Base-by-base conservation (phyloP, 2,888 invertebrate genomes). In the Eudasyphora cyanicolor region DNA sequence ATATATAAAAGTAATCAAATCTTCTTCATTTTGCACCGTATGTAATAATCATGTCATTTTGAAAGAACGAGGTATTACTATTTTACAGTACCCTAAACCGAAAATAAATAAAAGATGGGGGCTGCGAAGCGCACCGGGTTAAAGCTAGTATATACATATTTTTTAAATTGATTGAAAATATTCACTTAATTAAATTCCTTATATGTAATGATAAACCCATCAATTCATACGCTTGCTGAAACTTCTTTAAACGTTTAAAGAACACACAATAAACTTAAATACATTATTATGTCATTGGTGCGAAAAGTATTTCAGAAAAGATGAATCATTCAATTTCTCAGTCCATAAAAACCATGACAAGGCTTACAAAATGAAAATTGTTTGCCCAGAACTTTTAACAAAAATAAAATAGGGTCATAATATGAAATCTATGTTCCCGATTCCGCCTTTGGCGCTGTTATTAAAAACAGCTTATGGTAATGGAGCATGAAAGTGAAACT, bases 381-480 rank as follows among this genome's bases (percentile, higher is more conserved):
- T 45, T 45, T 45, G 45, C 12, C 45, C 45, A 7, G n/a, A 12
- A n/a, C 45, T 0, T n/a, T 45, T 2, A 45, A 2, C n/a, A 45
- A 1, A 12, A 12, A 45, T 12, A 6, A n/a, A n/a, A n/a, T n/a
- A 4, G 0, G 14, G 45, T n/a, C 45, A 14, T n/a, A 38, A 38
- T n/a, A 45, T 12, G n/a, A 2, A 45, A 45, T n/a, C 45, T 8
- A 4, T 57, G 24, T 57, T 57, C 12, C 54, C 21, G 8, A 54
- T 3, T 21, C 54, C n/a, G n/a, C n/a, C 24, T 14, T 60, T 27
- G 62, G 14, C n/a, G 24, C 62, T 17, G 32, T n/a, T 14, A 32
- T 62, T 62, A 62, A 62, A 62, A 62, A 62, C 32, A 32, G 62
- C 32, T 62, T 32, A 29, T 32, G 32, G 2, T 62, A 62, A 62